These are phyloP conservation scores for Xiphophorus hellerii DNA, from an alignment of 2,113 vertebrate genomes.

Conservation along the genomic window DNA sequence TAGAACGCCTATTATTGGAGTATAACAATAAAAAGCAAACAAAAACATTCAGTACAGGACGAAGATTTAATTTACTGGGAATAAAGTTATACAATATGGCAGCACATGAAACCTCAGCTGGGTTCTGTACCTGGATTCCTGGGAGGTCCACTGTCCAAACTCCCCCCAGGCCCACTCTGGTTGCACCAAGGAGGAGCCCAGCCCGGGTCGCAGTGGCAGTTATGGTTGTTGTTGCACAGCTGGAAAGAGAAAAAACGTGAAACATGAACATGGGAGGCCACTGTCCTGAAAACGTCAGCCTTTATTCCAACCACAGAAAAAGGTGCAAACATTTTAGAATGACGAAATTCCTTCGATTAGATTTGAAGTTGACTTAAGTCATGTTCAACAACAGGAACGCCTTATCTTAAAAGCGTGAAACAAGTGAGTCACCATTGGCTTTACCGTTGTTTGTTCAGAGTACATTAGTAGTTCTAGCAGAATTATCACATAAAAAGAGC, in stretches of 20 bases:
- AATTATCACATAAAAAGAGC: too few species aligned
- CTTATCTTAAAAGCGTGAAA: too few species aligned
- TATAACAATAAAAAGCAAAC: neutral
- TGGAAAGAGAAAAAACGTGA: constrained; percentile 51
- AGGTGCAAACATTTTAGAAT: too few species aligned
- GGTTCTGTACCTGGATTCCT: constrained; percentile 64
- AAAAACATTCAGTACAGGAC: neutral
- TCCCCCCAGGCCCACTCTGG: constrained; percentile 87
- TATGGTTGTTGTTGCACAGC: constrained; percentile 97
- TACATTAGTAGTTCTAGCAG: too few species aligned
- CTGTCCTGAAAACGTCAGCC: neutral
- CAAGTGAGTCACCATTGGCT: too few species aligned
- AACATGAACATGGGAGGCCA: neutral
- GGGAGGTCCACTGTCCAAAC: constrained; percentile 92
- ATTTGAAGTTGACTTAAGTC: too few species aligned
- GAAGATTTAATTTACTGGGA: neutral
- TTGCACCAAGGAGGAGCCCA: constrained; percentile 92
- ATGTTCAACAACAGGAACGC: too few species aligned
- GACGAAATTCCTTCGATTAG: too few species aligned
- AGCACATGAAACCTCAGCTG: neutral
- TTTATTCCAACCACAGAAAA: too few species aligned
- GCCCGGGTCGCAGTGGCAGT: constrained; percentile 90
- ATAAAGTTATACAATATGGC: neutral
- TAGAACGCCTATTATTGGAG: constrained; percentile 58
- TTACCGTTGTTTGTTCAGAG: too few species aligned